phyloP scores from a whole-genome alignment of 2,888 invertebrate species.

The Eristalis arbustorum region DNA sequence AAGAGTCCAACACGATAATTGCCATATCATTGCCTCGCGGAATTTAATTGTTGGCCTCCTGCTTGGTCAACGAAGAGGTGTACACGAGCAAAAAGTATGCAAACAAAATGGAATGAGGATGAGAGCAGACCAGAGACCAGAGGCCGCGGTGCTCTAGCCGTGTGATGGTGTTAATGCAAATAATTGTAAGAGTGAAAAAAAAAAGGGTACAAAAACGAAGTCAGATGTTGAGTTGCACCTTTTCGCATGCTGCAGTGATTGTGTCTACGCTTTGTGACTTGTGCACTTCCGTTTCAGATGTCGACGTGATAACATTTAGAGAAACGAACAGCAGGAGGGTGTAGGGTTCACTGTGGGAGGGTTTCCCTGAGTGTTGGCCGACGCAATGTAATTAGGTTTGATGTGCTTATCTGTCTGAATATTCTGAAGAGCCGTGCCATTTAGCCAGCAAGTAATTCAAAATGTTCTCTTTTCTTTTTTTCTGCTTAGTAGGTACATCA shows the following conservation, averaged over 20 bases:
- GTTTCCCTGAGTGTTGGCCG: neutral
- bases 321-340: neutral
- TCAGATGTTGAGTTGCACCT: constrained; percentile 75
- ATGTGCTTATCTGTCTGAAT: neutral
- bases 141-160: constrained; percentile 16
- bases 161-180: constrained; percentile 65
- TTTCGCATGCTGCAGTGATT: constrained; percentile 75
- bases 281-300: constrained; percentile 77
- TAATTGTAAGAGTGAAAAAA: constrained; percentile 17
- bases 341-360: neutral
- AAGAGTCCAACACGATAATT: constrained; percentile 62
- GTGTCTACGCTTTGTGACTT: constrained; percentile 76
- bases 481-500: neutral
- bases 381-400: neutral
- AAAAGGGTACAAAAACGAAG: neutral
- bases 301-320: constrained; percentile 68
- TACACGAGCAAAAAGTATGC: constrained; percentile 9
- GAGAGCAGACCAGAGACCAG: constrained; percentile 22
- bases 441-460: too few species aligned
- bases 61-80: constrained; percentile 35
- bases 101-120: constrained; percentile 33
- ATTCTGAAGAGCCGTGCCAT: too few species aligned
- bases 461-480: neutral
- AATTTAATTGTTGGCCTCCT: constrained; percentile 66
- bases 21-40: constrained; percentile 66